Conservation (phyloP, 2,888 invertebrate species). For the Catocala nupta region DNA sequence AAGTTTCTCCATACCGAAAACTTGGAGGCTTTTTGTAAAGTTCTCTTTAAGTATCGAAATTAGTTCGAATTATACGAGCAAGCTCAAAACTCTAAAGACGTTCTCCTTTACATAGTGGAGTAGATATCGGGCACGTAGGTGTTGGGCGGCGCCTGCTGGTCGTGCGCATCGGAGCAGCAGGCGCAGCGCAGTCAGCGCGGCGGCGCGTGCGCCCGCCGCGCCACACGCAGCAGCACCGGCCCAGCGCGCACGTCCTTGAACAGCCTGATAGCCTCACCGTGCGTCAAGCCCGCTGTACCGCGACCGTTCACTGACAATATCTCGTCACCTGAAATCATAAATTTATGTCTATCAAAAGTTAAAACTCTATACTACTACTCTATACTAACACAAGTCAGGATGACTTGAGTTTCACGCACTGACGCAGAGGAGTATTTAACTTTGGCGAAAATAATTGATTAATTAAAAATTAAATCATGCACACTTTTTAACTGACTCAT, state of each 20-base stretch:
- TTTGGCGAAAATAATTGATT: no score
- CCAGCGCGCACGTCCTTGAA: constrained; percentile 93
- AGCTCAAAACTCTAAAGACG: not conserved
- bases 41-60: not conserved
- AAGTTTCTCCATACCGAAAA: no score
- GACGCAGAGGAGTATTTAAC: no score
- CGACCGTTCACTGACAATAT: constrained; percentile 94
- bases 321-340: constrained; percentile 93
- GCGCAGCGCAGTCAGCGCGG: constrained; percentile 85
- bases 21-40: no score
- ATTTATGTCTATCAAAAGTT: no score
- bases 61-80: no score
- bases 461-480: no score
- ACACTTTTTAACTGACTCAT: no score
- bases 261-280: constrained; percentile 92
- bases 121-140: constrained; percentile 60
- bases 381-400: no score
- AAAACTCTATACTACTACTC: no score
- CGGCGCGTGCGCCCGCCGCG: constrained; percentile 83
- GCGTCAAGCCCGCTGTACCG: constrained; percentile 91
- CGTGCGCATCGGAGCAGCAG: constrained; percentile 72
- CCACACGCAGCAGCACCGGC: constrained; percentile 91
- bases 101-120: constrained; percentile 66
- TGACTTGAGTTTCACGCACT: no score
- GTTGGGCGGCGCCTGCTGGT: constrained; percentile 79